Conservation (phyloP, 2,113 vertebrate species). For the Gasterosteus aculeatus region DNA sequence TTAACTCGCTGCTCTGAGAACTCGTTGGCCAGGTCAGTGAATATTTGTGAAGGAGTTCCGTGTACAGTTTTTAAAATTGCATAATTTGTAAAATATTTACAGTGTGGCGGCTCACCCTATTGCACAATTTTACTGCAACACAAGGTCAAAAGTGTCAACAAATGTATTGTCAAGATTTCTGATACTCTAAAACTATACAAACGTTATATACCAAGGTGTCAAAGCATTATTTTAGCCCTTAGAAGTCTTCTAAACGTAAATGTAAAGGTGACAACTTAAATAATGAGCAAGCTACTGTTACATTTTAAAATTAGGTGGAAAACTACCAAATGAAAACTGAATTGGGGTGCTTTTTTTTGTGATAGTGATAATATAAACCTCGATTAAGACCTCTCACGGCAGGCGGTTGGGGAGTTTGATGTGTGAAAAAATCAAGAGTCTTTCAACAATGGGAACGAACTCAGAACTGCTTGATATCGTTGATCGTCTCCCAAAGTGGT, state of each 20-base stretch:
- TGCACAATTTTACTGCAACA: neutral
- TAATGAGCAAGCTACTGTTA: too few species aligned
- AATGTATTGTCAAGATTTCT: neutral
- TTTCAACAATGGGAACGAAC: neutral
- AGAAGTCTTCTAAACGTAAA: too few species aligned
- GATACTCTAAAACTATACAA: neutral
- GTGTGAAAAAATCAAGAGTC: neutral
- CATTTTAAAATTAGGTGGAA: too few species aligned
- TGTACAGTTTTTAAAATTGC: neutral
- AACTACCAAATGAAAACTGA: too few species aligned
- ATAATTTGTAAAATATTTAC: neutral
- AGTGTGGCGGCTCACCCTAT: neutral
- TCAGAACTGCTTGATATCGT: neutral
- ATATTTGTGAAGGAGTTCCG: neutral
- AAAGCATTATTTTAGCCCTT: too few species aligned
- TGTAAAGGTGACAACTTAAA: too few species aligned
- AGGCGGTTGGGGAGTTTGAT: neutral
- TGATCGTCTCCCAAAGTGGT: neutral
- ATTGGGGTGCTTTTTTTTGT: too few species aligned
- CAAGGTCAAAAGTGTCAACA: neutral
- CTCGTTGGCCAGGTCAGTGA: neutral
- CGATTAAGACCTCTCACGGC: neutral
- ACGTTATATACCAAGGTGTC: neutral
- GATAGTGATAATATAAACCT: neutral
- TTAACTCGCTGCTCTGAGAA: conserved; percentile 1